Base-by-base conservation (phyloP, 1,140 invertebrate genomes). In the Phocides pigmalion region DNA sequence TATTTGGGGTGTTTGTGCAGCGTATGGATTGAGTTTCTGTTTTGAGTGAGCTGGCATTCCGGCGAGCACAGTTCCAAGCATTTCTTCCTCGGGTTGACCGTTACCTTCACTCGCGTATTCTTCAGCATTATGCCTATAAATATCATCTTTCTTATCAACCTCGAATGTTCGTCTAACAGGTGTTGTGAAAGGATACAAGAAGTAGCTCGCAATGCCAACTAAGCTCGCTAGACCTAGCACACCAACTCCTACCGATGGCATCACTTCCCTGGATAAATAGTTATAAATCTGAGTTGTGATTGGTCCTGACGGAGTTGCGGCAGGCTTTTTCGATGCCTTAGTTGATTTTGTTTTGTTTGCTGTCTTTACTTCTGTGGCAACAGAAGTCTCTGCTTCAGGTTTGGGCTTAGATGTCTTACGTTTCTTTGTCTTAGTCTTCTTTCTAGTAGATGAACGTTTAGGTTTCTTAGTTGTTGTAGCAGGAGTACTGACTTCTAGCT, bases 161-260 rank as follows among this genome's bases (percentile, higher is more conserved):
- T 95, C 94, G 73, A 95, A 95, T 19, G 94, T 95, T 68, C 95
- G 91, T 54, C 95, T 86, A 1, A 95, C 93, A 0, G 93, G 93
- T 1, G 93, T 93, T 8, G 94, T 92, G 68, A 96, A 96, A 5
- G 95, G 95, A 87, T 95, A 96, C 9, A 96, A 87, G 75, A 96
- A 95, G 62, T 96, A 95, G 20, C 95, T 95, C 19, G 95, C 95
- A 22, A 96, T 81, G 11, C 95, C 95, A 9, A 94, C 94, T 28
- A 94, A 92, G 9, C 96, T 92, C 37, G 95, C 94, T 32, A 96
- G 79, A 4, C 95, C 95, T 12, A 96, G 93, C 14, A 96, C 83
- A 74, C 95, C 95, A 0, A 96, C 94, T 14, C 95, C 95, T 12
- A 96, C 95, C 58, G 94, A 95, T 0, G 95, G 95, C 94, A 96